Evolutionary conservation across 2,888 invertebrate genomes (phyloP).

Genomic region (Mimachlamys varia): DNA sequence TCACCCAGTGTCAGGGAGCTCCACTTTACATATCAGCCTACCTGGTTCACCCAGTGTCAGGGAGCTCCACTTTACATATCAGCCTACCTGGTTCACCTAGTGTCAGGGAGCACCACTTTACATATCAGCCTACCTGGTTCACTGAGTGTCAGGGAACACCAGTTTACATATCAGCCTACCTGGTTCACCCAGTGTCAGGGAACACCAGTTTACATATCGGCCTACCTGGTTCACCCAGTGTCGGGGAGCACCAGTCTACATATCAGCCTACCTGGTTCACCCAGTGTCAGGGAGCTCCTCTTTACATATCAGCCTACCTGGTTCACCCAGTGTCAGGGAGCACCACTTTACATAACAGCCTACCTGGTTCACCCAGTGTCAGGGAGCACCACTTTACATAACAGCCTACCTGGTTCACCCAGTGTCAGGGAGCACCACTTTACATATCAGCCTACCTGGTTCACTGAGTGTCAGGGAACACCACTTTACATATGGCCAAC

Average conservation of each 20-base stretch:
- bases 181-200: background rate
- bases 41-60: background rate
- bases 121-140: background rate
- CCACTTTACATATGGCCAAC: too few species aligned
- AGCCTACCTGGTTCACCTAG: background rate
- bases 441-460: background rate
- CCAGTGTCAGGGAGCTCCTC: too few species aligned
- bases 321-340: background rate
- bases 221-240: background rate
- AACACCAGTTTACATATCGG: too few species aligned
- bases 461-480: background rate
- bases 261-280: background rate
- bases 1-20: slow-evolving; percentile 9
- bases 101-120: too few species aligned
- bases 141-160: too few species aligned
- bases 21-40: too few species aligned
- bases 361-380: background rate
- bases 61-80: too few species aligned
- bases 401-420: background rate
- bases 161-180: too few species aligned
- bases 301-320: background rate
- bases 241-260: too few species aligned
- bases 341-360: too few species aligned
- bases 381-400: too few species aligned
- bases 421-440: too few species aligned